Conservation (phyloP, 2,797 vertebrate genomes). For the Pteropus rufus region DNA sequence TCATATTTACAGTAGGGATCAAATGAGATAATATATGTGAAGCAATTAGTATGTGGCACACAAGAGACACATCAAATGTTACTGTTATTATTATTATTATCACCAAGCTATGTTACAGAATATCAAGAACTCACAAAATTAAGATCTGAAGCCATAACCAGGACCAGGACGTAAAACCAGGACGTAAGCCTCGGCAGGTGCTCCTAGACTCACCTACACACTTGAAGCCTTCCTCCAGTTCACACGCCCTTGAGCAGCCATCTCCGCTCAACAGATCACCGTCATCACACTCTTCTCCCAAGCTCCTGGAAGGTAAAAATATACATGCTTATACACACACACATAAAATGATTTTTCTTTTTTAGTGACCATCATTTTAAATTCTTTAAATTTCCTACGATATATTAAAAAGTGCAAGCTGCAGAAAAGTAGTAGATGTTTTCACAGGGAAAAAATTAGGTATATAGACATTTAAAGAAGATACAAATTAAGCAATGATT, state of each 20-base stretch:
- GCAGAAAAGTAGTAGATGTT: not conserved
- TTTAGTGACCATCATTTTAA: not conserved
- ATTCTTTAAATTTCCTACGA: not conserved
- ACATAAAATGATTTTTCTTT: not conserved
- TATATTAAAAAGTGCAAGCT: not conserved
- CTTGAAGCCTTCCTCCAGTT: conserved; percentile 89
- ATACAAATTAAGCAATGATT: not conserved
- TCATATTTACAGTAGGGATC: not conserved
- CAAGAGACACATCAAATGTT: not conserved
- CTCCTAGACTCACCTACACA: conserved; percentile 88
- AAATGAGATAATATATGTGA: not conserved
- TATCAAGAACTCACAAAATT: not conserved
- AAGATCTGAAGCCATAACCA: not conserved
- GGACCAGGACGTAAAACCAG: not conserved
- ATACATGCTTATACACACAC: not conserved
- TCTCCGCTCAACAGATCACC: conserved; percentile 92
- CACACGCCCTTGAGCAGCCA: conserved; percentile 93
- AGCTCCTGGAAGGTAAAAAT: conserved; percentile 78
- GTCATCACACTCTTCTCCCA: conserved; percentile 93
- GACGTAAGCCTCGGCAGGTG: too few relatives aligned
- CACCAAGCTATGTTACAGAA: not conserved
- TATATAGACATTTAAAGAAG: not conserved
- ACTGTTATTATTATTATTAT: not conserved
- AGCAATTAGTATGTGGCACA: not conserved
- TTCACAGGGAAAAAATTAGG: not conserved